These are phyloP conservation scores for Anseranas semipalmata DNA, from an alignment of 2,113 vertebrate genomes.

Conservation along the genomic window DNA sequence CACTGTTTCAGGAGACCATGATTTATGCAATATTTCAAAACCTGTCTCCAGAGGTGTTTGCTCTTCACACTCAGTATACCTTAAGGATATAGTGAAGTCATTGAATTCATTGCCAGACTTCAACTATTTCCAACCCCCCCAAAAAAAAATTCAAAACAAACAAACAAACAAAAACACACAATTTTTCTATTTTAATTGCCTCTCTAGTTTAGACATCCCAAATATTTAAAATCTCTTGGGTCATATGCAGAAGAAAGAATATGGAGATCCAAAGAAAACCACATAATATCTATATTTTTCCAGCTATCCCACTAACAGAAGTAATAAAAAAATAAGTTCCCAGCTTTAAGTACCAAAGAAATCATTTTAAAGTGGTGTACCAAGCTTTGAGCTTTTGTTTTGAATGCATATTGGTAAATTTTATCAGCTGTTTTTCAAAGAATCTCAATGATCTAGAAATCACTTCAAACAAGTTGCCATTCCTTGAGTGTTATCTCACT, in stretches of 20 bases:
- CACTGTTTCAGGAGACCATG: neutral
- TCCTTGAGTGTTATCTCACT: slow-evolving; percentile 32
- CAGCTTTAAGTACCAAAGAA: neutral
- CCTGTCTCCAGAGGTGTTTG: neutral
- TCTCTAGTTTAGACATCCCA: neutral
- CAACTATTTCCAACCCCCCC: neutral
- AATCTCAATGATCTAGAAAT: slow-evolving; percentile 42
- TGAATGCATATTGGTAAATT: neutral
- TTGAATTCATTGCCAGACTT: neutral
- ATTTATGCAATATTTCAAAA: neutral
- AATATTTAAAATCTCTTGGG: neutral
- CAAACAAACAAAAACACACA: neutral
- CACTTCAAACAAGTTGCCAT: neutral
- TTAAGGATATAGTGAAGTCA: neutral
- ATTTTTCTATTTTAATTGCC: neutral
- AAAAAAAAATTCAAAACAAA: neutral
- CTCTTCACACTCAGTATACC: neutral
- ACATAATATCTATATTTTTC: neutral
- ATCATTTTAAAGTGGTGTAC: neutral
- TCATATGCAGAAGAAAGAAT: neutral
- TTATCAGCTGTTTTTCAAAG: slow-evolving; percentile 24
- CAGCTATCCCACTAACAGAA: neutral
- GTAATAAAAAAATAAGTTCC: neutral
- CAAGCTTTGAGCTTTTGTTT: neutral
- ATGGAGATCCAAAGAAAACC: neutral